These are phyloP conservation scores for Temnopleurus reevesii DNA, from an alignment of 53 echinoderm and acorn worm species.

Conservation along the genomic window DNA sequence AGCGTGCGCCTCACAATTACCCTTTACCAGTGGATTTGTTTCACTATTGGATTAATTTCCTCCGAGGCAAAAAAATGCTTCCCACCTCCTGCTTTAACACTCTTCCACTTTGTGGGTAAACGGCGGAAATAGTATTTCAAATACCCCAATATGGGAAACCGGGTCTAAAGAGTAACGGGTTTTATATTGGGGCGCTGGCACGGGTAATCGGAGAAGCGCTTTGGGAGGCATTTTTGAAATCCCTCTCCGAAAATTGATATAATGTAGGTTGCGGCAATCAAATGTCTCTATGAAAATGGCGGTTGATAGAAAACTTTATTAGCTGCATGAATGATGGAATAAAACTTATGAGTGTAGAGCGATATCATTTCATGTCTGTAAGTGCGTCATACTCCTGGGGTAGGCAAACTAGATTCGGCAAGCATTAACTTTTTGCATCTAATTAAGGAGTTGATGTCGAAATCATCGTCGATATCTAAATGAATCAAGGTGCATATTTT, in stretches of 20 bases:
- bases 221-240: background rate
- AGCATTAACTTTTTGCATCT: background rate
- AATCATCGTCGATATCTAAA: background rate
- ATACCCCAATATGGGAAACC: background rate
- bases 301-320: slow-evolving; percentile 8
- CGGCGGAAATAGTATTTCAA: background rate
- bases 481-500: no score
- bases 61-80: slow-evolving; percentile 8
- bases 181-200: slow-evolving; percentile 1
- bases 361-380: no score
- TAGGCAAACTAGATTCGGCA: background rate
- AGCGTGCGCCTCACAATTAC: background rate
- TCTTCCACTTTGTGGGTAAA: background rate
- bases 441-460: background rate
- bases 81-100: background rate
- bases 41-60: slow-evolving; percentile 45
- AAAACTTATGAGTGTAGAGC: background rate
- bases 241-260: background rate
- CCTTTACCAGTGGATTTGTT: slow-evolving; percentile 40
- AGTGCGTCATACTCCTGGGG: no score
- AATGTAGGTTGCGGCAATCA: background rate
- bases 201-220: slow-evolving; percentile 14
- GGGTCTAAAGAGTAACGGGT: background rate
- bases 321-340: background rate
- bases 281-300: background rate